These are phyloP conservation scores for Linepithema humile DNA, from an alignment of 1,140 invertebrate genomes.

Conservation along the genomic window DNA sequence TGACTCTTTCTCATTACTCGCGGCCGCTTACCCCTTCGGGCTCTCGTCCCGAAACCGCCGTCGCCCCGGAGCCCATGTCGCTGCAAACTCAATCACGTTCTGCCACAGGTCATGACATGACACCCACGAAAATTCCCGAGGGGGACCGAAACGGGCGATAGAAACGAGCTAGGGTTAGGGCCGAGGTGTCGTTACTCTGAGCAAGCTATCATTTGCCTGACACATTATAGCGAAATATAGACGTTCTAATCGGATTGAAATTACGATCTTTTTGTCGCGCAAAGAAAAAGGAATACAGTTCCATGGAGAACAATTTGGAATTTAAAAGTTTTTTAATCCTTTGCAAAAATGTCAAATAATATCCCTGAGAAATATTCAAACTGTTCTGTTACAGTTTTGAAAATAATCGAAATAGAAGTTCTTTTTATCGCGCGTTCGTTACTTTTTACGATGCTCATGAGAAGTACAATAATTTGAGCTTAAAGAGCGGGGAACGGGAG, in stretches of 20 bases:
- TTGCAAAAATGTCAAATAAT: background rate
- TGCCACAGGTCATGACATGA: slow-evolving; percentile 66
- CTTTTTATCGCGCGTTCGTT: no score
- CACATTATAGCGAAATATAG: slow-evolving; percentile 42
- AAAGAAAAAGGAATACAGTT: background rate
- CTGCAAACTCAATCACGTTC: slow-evolving; percentile 76
- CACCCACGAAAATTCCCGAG: slow-evolving; percentile 73
- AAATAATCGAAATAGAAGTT: no score
- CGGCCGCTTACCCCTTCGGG: slow-evolving; percentile 47
- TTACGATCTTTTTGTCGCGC: slow-evolving; percentile 27
- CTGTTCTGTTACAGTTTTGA: no score
- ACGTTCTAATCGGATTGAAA: slow-evolving; percentile 35
- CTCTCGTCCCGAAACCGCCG: slow-evolving; percentile 40
- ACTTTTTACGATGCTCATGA: no score
- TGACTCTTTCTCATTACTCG: slow-evolving; percentile 65
- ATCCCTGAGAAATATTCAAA: no score
- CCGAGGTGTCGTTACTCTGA: slow-evolving; percentile 52
- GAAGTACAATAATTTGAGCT: background rate
- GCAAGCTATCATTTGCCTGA: slow-evolving; percentile 48
- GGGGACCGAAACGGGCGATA: slow-evolving; percentile 20
- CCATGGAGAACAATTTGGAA: background rate
- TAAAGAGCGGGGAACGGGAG: background rate
- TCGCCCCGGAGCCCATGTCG: slow-evolving; percentile 46
- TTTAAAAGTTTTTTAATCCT: background rate
- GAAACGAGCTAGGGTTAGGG: slow-evolving; percentile 44